Conservation (phyloP, 2,888 invertebrate genomes). For the Zaprionus bogoriensis region DNA sequence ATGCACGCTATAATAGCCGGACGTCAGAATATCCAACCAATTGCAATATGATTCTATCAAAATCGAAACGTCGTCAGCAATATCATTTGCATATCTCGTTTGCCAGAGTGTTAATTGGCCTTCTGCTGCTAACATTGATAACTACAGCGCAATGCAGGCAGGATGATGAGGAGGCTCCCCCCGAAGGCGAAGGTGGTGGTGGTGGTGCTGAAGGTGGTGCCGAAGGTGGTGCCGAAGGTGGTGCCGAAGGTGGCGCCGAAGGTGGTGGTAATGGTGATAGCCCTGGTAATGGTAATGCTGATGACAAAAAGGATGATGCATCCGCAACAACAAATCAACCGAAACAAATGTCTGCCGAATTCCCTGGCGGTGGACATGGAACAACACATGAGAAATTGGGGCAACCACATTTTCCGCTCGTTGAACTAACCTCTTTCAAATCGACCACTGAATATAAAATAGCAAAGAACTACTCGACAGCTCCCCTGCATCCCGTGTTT, state of each 20-base stretch:
- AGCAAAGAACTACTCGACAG: background rate
- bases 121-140: slow-evolving; percentile 4
- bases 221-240: background rate
- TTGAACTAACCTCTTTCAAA: slow-evolving; percentile 21
- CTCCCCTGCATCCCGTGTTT: slow-evolving; percentile 11
- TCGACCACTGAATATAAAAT: background rate
- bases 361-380: slow-evolving; percentile 1
- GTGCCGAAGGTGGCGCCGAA: background rate
- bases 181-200: too few species aligned
- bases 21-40: background rate
- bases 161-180: too few species aligned
- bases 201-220: background rate
- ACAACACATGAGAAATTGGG: slow-evolving; percentile 51
- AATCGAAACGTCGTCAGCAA: background rate
- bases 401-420: slow-evolving; percentile 26
- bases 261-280: background rate
- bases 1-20: background rate
- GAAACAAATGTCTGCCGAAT: too few species aligned
- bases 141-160: too few species aligned
- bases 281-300: background rate
- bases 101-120: background rate
- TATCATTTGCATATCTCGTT: background rate
- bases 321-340: background rate
- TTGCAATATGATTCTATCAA: background rate
- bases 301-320: background rate